These are phyloP conservation scores for Lingula anatina DNA, from an alignment of 2,888 invertebrate genomes.

Conservation along the genomic window DNA sequence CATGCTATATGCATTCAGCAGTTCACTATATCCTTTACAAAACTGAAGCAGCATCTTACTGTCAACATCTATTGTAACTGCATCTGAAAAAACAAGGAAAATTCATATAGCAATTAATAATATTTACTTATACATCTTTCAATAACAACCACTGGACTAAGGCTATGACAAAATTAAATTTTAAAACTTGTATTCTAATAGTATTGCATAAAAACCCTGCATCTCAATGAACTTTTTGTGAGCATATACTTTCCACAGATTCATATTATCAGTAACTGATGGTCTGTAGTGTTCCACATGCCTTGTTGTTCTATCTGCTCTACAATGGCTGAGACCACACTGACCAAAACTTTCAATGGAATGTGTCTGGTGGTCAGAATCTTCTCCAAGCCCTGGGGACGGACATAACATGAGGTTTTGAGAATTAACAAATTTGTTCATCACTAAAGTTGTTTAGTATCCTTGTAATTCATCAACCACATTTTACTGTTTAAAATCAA, in stretches of 20 bases:
- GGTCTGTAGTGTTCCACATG: slow-evolving; percentile 8
- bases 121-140: no score
- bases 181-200: no score
- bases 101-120: no score
- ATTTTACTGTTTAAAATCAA: no score
- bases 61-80: slow-evolving; percentile 48
- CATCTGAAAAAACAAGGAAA: slow-evolving; percentile 25
- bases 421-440: background rate
- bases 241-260: no score
- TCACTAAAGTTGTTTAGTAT: no score
- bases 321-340: slow-evolving; percentile 28
- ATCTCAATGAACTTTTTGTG: no score
- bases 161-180: background rate
- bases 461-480: no score
- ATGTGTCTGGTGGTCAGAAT: slow-evolving; percentile 41
- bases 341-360: slow-evolving; percentile 29
- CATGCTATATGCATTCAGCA: slow-evolving; percentile 41
- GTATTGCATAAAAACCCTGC: no score
- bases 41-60: slow-evolving; percentile 44
- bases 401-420: background rate
- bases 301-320: slow-evolving; percentile 26
- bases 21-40: slow-evolving; percentile 40
- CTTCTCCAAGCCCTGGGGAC: slow-evolving; percentile 40
- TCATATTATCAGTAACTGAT: no score
- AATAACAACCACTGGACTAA: no score